Evolutionary conservation across 2,113 vertebrate genomes (phyloP), one percentile per base, ranked within the genome.

Genomic region (Struthidea cinerea): DNA sequence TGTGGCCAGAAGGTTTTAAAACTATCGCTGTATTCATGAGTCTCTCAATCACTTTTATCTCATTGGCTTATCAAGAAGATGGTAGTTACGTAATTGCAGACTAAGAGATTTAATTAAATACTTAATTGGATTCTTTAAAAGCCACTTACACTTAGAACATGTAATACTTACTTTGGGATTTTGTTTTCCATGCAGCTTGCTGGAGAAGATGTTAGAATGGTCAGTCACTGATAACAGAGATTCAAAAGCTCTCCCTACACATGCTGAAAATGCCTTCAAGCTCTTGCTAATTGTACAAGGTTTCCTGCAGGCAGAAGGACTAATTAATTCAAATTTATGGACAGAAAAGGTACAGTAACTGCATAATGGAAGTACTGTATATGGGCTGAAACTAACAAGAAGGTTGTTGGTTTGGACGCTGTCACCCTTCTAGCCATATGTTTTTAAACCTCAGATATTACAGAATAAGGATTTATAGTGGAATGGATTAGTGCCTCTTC

Each of bases 121-220:
- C 53, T 85, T 95, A 94, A 88, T 35, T 88, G 92, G 79, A 79
- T 96, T 94, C 93, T 79, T 93, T 39, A 8, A 82, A 94, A 93
- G 33, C 74, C 56, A 77, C 68, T 94, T 93, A 63, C 6, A 27
- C 61, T 88, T 75, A 47, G 28, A 67, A 81, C 64, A 18, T 76
- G 37, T 63, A 88, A 37, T 96, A 75, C 64, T 96, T 96, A 96
- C 92, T 94, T 83, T 74, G 84, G 63, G 68, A 81, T 90, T 97
- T 97, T 97, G 49, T 97, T 93, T 96, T 96, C 52, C 13, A 3
- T 59, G 71, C 97, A 99, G 99, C 93, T 98, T 99, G 46, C 97
- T 99, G 96, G 99, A 99, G 95, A 99, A 99, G 49, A 99, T 99
- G 99, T 93, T 99, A 96, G 99, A 99, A 94, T 99, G 98, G 98